Conservation (phyloP, 2,113 vertebrate species). For the Ptychochromis oligacanthus region DNA sequence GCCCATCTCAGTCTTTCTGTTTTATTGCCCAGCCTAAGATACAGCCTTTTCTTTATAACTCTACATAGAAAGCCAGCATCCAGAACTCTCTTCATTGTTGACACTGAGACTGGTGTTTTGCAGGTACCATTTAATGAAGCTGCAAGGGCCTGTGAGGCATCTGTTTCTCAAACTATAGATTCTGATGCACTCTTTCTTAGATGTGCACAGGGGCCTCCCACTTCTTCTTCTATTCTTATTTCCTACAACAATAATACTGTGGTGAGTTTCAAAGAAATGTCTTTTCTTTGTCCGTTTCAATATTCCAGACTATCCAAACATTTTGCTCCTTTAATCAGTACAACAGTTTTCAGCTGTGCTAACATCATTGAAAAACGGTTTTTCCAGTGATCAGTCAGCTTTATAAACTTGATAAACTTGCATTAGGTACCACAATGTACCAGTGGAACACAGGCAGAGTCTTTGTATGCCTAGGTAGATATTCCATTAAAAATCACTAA, state of each 20-base stretch:
- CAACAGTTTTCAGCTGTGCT: conserved; percentile 4
- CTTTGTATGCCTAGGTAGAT: not conserved
- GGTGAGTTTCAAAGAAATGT: not conserved
- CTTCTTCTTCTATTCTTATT: conserved; percentile 1
- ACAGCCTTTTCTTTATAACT: not conserved
- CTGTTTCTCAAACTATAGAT: not conserved
- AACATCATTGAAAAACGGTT: not conserved
- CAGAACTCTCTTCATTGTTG: not conserved
- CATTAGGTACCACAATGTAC: not conserved
- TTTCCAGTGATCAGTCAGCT: not conserved
- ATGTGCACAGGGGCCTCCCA: not conserved
- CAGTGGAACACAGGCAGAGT: not conserved
- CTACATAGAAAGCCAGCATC: not conserved
- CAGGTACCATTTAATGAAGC: not conserved
- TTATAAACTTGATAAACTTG: conserved; percentile 2
- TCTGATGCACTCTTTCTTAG: not conserved
- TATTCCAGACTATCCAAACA: not conserved
- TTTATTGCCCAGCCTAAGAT: not conserved
- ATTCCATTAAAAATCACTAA: conserved; percentile 3
- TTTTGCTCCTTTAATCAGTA: conserved; percentile 2
- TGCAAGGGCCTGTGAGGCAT: not conserved
- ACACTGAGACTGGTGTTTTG: not conserved
- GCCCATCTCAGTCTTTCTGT: not conserved
- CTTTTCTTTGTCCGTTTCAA: not conserved
- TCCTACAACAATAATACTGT: not conserved